These are phyloP conservation scores for Lasiurus cinereus DNA, from an alignment of 2,113 vertebrate species.

Conservation along the genomic window DNA sequence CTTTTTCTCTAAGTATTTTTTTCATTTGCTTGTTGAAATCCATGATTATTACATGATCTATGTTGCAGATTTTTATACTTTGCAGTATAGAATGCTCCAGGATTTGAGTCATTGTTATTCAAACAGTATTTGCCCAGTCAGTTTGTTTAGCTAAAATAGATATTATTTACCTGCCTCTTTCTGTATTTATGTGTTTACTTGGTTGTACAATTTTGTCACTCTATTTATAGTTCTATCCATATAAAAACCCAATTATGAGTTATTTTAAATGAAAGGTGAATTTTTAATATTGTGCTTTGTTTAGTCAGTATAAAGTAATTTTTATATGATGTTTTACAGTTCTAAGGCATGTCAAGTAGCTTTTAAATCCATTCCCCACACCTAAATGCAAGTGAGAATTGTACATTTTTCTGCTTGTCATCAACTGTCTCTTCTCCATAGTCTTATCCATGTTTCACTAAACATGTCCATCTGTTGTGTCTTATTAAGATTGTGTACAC, in stretches of 20 bases:
- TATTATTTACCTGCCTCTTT: background rate
- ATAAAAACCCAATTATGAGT: background rate
- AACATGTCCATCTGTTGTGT: conserved; percentile 76
- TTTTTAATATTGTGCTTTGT: background rate
- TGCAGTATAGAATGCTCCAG: background rate
- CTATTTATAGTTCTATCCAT: conserved; percentile 45
- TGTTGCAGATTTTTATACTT: conserved; percentile 50
- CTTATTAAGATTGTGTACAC: conserved; percentile 78
- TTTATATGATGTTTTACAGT: conserved; percentile 51
- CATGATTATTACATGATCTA: background rate
- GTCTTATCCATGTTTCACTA: conserved; percentile 73
- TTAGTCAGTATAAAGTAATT: conserved; percentile 61
- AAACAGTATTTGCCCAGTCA: conserved; percentile 31
- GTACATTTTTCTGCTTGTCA: conserved; percentile 72
- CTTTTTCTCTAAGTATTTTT: conserved; percentile 19
- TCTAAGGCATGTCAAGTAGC: conserved; percentile 63
- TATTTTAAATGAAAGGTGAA: conserved; percentile 42
- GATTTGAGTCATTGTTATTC: conserved; percentile 53
- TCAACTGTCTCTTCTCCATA: conserved; percentile 70
- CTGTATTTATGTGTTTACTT: conserved; percentile 29
- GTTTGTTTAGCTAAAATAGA: background rate
- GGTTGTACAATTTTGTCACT: background rate
- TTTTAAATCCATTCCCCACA: conserved; percentile 77
- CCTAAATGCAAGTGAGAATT: conserved; percentile 75
- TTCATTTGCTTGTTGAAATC: conserved; percentile 44